phyloP scores from a whole-genome alignment of 1,140 invertebrate species.

The Habropoda laboriosa region DNA sequence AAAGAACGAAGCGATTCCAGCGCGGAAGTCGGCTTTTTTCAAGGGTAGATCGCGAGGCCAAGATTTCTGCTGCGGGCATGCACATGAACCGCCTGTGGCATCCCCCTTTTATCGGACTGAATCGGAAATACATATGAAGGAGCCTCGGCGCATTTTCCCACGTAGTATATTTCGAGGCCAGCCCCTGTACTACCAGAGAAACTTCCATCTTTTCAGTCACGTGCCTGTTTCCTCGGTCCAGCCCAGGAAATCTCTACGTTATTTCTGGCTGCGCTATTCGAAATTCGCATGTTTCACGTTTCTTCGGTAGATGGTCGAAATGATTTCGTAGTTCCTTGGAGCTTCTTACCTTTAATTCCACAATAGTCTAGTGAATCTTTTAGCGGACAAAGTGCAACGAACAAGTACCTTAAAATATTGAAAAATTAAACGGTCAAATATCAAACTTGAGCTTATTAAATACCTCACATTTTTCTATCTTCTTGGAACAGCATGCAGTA shows the following conservation, averaged over 20 bases:
- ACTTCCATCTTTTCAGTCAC: background rate
- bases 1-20: background rate
- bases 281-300: background rate
- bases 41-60: background rate
- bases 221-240: background rate
- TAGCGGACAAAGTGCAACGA: no score
- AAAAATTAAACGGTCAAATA: no score
- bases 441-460: no score
- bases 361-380: no score
- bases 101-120: conserved; percentile 37
- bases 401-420: no score
- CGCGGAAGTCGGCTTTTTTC: background rate
- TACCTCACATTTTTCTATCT: no score
- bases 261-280: background rate
- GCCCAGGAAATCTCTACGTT: background rate
- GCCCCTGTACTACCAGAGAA: background rate
- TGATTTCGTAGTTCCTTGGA: no score
- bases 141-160: conserved; percentile 35
- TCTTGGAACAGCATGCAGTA: no score
- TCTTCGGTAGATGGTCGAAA: background rate
- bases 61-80: conserved; percentile 10
- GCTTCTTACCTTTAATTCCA: no score
- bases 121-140: conserved; percentile 46
- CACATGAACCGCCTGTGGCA: background rate
- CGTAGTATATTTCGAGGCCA: conserved; percentile 14